Percentiles rank a stretch among this genome's conserved stretches.
These are phyloP conservation scores for Tarsius wallacei DNA, from an alignment of 2,797 vertebrate species.

Conservation along the genomic window DNA sequence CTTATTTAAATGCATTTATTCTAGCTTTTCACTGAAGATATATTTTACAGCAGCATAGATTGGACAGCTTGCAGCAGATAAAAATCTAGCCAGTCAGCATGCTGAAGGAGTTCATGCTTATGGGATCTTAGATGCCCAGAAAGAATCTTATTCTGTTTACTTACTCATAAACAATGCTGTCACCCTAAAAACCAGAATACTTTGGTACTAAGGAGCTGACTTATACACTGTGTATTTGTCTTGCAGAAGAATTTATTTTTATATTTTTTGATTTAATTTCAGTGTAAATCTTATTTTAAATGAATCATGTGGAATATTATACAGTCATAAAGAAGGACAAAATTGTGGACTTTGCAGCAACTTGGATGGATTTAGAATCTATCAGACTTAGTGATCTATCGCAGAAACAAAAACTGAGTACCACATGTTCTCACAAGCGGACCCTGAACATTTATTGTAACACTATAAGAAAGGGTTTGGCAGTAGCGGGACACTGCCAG, in stretches of 20 bases:
- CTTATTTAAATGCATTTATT: constrained; percentile 88
- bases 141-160: constrained; percentile 58
- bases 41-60: constrained; percentile 82
- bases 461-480: too few relatives aligned
- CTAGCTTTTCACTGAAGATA: constrained; percentile 87
- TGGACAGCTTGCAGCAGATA: constrained; percentile 86
- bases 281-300: constrained; percentile 55
- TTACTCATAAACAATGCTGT: constrained; percentile 51
- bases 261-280: constrained; percentile 14
- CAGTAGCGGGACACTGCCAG: too few relatives aligned
- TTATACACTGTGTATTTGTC: neutral
- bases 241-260: constrained; percentile 23
- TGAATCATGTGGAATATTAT: neutral
- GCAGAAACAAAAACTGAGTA: too few relatives aligned
- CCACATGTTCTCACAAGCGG: too few relatives aligned
- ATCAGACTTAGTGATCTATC: too few relatives aligned
- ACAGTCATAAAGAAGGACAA: too few relatives aligned
- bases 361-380: too few relatives aligned
- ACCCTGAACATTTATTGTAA: too few relatives aligned
- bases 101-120: constrained; percentile 84
- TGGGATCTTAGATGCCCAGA: constrained; percentile 77
- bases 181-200: constrained; percentile 77
- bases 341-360: too few relatives aligned
- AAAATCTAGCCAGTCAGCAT: constrained; percentile 88
- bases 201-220: constrained; percentile 51